Evolutionary conservation across 2,888 invertebrate genomes (phyloP).

Genomic region (Drosophila acutilabella): DNA sequence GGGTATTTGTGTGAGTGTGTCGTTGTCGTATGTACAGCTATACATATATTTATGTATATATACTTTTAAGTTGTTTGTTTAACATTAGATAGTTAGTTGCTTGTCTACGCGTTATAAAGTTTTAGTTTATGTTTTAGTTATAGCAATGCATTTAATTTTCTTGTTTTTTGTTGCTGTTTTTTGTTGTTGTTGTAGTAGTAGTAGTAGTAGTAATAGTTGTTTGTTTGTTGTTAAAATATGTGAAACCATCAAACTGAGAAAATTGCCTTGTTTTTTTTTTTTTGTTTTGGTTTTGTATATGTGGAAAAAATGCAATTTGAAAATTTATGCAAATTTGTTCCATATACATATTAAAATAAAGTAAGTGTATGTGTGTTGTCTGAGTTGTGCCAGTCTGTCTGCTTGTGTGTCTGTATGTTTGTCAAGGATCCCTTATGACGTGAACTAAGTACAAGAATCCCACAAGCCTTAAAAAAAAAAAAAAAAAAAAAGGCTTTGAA

Average conservation of each 20-base stretch:
- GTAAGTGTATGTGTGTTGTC: constrained; percentile 30
- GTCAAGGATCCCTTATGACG: constrained; percentile 33
- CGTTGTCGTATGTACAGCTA: constrained; percentile 57
- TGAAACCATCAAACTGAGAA: constrained; percentile 83
- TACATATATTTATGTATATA: constrained; percentile 34
- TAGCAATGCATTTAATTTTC: constrained; percentile 62
- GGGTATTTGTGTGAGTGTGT: constrained; percentile 35
- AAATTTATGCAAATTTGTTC: constrained; percentile 65
- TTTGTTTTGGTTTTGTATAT: constrained; percentile 33
- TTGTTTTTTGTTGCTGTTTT: constrained; percentile 36
- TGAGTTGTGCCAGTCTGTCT: constrained; percentile 39
- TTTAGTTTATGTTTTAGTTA: constrained; percentile 29
- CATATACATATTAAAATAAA: constrained; percentile 61
- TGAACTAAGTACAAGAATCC: constrained; percentile 59
- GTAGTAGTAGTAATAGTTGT: constrained; percentile 12
- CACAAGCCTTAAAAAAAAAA: constrained; percentile 4
- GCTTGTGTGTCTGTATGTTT: constrained; percentile 21
- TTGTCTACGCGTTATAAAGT: constrained; percentile 68
- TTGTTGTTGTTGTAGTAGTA: constrained; percentile 39
- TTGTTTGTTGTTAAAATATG: constrained; percentile 62
- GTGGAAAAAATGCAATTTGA: constrained; percentile 75
- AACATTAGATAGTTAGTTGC: constrained; percentile 64
- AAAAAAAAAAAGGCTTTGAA: constrained; percentile 27
- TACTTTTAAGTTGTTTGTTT: constrained; percentile 21
- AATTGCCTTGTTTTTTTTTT: constrained; percentile 61